Evolutionary conservation across 2,888 invertebrate species (phyloP).

Genomic region (Pardosa pseudoannulata): DNA sequence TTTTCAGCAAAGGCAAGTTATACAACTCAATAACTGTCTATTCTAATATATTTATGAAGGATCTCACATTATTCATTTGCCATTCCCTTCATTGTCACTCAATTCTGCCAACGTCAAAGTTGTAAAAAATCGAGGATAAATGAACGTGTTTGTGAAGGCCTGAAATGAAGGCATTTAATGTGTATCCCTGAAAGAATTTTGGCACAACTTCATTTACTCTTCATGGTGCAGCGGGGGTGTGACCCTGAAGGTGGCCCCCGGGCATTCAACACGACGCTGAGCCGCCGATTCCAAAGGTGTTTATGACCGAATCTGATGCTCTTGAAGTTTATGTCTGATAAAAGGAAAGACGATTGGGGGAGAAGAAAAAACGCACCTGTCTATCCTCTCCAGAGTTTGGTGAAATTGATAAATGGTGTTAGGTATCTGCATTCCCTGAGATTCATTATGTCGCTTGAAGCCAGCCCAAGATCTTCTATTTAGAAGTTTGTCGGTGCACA

Average conservation of each 20-base stretch:
- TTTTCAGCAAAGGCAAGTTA: too few relatives aligned
- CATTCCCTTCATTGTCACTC: too few relatives aligned
- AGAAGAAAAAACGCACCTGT: slow-evolving; percentile 51
- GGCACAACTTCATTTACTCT: slow-evolving; percentile 16
- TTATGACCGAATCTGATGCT: slow-evolving; percentile 48
- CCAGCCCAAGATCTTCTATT: slow-evolving; percentile 54
- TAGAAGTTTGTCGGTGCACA: slow-evolving; percentile 39
- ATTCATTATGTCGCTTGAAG: slow-evolving; percentile 62
- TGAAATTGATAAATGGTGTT: slow-evolving; percentile 66
- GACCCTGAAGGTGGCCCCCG: slow-evolving; percentile 26
- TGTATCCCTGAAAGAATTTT: not conserved
- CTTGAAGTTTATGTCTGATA: slow-evolving; percentile 44
- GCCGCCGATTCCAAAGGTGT: slow-evolving; percentile 32
- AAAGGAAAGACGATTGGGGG: slow-evolving; percentile 17
- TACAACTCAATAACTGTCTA: too few relatives aligned
- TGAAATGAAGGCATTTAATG: not conserved
- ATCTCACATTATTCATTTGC: too few relatives aligned
- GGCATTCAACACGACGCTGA: slow-evolving; percentile 20
- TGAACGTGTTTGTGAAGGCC: too few relatives aligned
- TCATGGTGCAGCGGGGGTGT: slow-evolving; percentile 50
- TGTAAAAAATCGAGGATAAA: not conserved
- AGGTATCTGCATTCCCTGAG: slow-evolving; percentile 61
- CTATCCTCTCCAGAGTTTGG: slow-evolving; percentile 36
- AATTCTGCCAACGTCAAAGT: not conserved
- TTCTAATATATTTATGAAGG: too few relatives aligned